Evolutionary conservation across 2,797 vertebrate genomes (phyloP).

Genomic region (Gephyroberyx darwinii): DNA sequence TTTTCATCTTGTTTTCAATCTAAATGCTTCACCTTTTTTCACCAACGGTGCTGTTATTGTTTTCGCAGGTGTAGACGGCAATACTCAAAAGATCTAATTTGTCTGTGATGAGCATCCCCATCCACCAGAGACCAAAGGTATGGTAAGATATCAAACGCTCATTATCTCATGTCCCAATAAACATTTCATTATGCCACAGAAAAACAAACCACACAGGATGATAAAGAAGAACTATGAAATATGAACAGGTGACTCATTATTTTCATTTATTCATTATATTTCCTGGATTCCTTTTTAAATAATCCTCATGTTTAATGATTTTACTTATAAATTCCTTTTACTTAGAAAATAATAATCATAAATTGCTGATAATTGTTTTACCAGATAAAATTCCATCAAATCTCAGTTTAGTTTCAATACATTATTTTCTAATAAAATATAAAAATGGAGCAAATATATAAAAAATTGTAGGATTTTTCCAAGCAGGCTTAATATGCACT

Average conservation of each 20-base stretch:
- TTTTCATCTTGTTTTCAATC: constrained; percentile 44
- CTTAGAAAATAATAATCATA: constrained; percentile 18
- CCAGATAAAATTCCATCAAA: not conserved
- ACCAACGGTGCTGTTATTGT: constrained; percentile 66
- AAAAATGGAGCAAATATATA: too few species aligned
- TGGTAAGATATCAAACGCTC: constrained; percentile 72
- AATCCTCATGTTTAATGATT: constrained; percentile 31
- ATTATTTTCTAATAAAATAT: too few species aligned
- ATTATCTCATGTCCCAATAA: constrained; percentile 69
- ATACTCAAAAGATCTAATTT: constrained; percentile 82
- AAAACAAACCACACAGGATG: constrained; percentile 27
- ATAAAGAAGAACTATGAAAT: constrained; percentile 22
- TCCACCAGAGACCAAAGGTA: constrained; percentile 82
- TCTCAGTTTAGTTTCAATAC: too few species aligned
- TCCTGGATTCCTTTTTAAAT: constrained; percentile 29
- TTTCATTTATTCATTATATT: constrained; percentile 5
- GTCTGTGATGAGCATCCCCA: constrained; percentile 84
- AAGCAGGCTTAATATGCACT: not conserved
- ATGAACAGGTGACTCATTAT: constrained; percentile 19
- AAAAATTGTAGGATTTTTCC: not conserved
- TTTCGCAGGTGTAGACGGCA: constrained; percentile 78
- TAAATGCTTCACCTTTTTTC: constrained; percentile 39
- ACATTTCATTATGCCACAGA: constrained; percentile 56
- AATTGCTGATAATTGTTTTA: not conserved
- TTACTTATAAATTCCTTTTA: not conserved